Evolutionary conservation across 2,888 invertebrate species (phyloP).

Genomic region (Folsomia manolachei): DNA sequence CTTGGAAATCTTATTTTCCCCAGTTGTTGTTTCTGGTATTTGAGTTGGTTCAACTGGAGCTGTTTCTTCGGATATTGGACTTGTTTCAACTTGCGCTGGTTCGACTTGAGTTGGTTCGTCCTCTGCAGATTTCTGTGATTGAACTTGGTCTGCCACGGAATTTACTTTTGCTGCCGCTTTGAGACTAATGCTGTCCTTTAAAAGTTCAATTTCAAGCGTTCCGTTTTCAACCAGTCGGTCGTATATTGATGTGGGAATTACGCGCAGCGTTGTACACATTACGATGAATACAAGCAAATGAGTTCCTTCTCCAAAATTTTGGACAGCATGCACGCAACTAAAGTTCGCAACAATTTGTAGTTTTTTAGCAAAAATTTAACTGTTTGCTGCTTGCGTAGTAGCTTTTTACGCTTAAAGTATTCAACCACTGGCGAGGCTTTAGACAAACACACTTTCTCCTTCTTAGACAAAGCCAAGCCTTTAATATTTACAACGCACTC

Average conservation of each 20-base stretch:
- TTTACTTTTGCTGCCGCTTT: too few relatives aligned
- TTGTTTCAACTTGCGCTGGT: background rate
- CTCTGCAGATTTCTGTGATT: background rate
- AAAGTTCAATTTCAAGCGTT: background rate
- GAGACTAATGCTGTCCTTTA: background rate
- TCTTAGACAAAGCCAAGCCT: background rate
- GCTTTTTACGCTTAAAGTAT: background rate
- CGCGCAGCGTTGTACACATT: background rate
- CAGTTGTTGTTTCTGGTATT: too few relatives aligned
- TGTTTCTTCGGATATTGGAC: too few relatives aligned
- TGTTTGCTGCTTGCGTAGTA: background rate
- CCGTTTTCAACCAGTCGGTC: background rate
- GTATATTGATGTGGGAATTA: background rate
- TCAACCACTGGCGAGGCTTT: background rate
- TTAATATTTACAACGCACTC: background rate
- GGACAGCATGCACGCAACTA: too few relatives aligned
- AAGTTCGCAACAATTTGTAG: too few relatives aligned
- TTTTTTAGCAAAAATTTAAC: background rate
- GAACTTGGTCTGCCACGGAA: too few relatives aligned
- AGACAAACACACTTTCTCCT: background rate
- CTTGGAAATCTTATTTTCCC: too few relatives aligned
- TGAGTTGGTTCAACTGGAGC: too few relatives aligned
- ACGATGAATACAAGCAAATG: background rate
- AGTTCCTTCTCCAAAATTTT: background rate
- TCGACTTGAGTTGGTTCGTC: background rate